Percentiles rank a stretch among this genome's conserved stretches.
Evolutionary conservation across 1,140 invertebrate species (phyloP).

Genomic region (Trissolcus basalis): DNA sequence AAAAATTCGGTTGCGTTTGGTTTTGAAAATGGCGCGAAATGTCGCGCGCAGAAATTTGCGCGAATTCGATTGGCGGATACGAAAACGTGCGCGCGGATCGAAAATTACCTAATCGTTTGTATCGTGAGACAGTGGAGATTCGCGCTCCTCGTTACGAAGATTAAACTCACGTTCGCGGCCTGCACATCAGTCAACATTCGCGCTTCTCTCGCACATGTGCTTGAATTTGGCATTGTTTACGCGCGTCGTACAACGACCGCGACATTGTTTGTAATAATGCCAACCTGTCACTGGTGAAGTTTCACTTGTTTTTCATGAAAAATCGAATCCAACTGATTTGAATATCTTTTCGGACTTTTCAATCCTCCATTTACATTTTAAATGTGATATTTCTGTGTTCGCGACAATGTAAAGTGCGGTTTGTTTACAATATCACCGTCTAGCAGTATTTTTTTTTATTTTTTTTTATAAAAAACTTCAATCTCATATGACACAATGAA

Average conservation of each 20-base stretch:
- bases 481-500: background rate
- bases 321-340: no score
- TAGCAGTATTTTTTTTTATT: background rate
- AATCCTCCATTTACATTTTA: background rate
- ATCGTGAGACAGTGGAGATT: constrained; percentile 7
- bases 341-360: background rate
- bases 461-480: background rate
- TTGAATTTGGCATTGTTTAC: constrained; percentile 26
- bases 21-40: no score
- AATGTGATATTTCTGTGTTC: background rate
- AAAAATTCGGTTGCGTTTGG: no score
- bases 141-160: constrained; percentile 54
- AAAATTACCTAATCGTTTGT: no score
- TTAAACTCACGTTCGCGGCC: constrained; percentile 42
- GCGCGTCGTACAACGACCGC: background rate
- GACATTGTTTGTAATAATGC: background rate
- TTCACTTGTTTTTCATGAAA: no score
- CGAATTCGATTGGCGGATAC: no score
- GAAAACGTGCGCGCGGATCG: no score
- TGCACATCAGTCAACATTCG: constrained; percentile 52
- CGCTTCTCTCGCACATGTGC: constrained; percentile 47
- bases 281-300: no score
- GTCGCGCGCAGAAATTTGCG: no score
- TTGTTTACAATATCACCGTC: background rate
- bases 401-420: background rate